These are phyloP conservation scores for Sebastes goodei DNA, from an alignment of 2,797 vertebrate genomes.

Conservation along the genomic window DNA sequence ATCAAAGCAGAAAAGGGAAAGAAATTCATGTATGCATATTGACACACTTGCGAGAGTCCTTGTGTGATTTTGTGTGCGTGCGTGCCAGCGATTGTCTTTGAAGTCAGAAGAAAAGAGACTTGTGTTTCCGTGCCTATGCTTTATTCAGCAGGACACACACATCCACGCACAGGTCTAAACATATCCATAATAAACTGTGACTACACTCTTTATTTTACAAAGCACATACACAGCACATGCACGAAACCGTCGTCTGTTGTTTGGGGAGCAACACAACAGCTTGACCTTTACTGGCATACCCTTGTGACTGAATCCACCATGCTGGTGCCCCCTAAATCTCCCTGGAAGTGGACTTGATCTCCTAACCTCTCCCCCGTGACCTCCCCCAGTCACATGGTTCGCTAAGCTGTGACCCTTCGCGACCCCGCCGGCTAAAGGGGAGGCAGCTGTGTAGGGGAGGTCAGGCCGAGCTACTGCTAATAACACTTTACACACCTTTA, in stretches of 20 bases:
- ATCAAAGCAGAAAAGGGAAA: slow-evolving; percentile 47
- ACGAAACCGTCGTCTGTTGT: neutral
- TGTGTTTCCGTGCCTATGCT: slow-evolving; percentile 47
- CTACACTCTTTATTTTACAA: neutral
- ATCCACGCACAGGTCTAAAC: slow-evolving; percentile 31
- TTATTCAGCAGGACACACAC: slow-evolving; percentile 58
- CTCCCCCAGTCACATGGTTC: slow-evolving; percentile 69
- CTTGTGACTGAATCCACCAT: slow-evolving; percentile 38
- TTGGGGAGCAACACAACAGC: slow-evolving; percentile 25
- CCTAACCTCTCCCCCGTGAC: slow-evolving; percentile 64
- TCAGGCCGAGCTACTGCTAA: slow-evolving; percentile 64
- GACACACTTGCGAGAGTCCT: slow-evolving; percentile 40
- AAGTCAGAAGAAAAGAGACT: slow-evolving; percentile 60
- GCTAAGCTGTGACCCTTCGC: slow-evolving; percentile 59
- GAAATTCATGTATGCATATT: slow-evolving; percentile 47
- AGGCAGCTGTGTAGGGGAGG: slow-evolving; percentile 63
- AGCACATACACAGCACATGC: neutral
- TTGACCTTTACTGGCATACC: slow-evolving; percentile 34
- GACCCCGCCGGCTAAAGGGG: slow-evolving; percentile 61
- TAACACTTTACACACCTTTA: slow-evolving; percentile 66
- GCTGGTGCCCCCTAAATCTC: slow-evolving; percentile 40
- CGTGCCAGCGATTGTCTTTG: slow-evolving; percentile 56
- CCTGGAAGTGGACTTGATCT: slow-evolving; percentile 80
- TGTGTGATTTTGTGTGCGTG: slow-evolving; percentile 26
- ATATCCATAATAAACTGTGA: slow-evolving; percentile 43